Evolutionary conservation across 2,797 vertebrate species (phyloP), one percentile per base, ranked within the genome.

Genomic region (Alexandromys oeconomus): DNA sequence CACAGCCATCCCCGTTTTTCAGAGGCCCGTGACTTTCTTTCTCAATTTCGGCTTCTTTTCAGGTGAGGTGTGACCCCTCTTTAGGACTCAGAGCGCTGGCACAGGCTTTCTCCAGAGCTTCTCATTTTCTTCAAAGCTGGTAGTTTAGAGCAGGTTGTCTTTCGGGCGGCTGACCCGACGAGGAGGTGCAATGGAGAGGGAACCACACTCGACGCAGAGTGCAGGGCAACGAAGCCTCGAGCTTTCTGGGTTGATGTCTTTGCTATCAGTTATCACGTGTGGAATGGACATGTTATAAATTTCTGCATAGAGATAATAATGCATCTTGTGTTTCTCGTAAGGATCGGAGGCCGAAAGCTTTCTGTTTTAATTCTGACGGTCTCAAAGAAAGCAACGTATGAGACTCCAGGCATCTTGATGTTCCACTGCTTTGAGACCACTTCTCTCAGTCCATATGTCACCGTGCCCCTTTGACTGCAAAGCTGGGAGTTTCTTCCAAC

Each of bases 401-500:
- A 71, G 76, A 78, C 40, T 25, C 0, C 15, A 59, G 79, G 48
- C 80, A 82, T 84, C 92, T 93, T 74, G 87, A 25, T 15, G 31
- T 69, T 40, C 34, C 4, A 69, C 63, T 86, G 48, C 84, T 71
- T 61, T 78, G 86, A 95, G 78, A 81, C 23, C 0, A 19, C 51
- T 74, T 92, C 34, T 78, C 82, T 95, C 37, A 19, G 48, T 65
- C 87, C 21, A 0, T 46, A 34, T 79, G 81, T 82, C 82, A 81
- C 63, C 67, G 27, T 19, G 57, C 90, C 54, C 59, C 63, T 88
- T 59, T 88, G 67, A 88, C 59, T 82, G 59, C 6, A 13, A 92
- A 71, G 69, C 87, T 21, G 29, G 71, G 74, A 77, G 57, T 84
- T 94, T 94, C 81, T 93, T 94, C 51, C 94, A 84, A 92, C 81